Evolutionary conservation across 2,888 invertebrate species (phyloP).

Genomic region (Atrina japonica): DNA sequence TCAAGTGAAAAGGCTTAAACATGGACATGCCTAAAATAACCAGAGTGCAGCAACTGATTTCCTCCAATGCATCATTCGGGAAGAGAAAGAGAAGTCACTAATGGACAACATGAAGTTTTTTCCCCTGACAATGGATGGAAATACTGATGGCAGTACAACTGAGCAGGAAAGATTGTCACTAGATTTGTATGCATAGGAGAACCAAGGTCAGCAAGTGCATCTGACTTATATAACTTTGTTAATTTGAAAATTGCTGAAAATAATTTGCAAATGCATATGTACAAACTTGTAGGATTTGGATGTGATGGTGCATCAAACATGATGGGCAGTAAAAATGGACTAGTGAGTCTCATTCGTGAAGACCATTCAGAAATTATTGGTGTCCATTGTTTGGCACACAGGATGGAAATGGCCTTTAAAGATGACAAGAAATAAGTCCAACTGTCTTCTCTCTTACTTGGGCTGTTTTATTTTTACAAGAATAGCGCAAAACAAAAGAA

Average conservation of each 20-base stretch:
- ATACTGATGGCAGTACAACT: background rate
- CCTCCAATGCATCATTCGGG: background rate
- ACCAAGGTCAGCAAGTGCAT: slow-evolving; percentile 15
- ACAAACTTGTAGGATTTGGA: slow-evolving; percentile 23
- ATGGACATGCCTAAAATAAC: slow-evolving; percentile 11
- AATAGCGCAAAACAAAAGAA: slow-evolving; percentile 1
- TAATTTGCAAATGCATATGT: slow-evolving; percentile 1
- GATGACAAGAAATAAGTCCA: background rate
- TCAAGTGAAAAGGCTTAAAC: background rate
- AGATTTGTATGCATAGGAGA: slow-evolving; percentile 22
- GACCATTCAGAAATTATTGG: slow-evolving; percentile 1
- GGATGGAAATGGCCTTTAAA: background rate
- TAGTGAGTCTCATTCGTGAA: slow-evolving; percentile 6
- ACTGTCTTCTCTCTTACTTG: background rate
- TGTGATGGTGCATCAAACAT: slow-evolving; percentile 35
- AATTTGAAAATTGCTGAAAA: slow-evolving; percentile 7
- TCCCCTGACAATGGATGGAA: slow-evolving; percentile 23
- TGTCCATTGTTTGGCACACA: background rate
- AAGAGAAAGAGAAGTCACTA: too few relatives aligned
- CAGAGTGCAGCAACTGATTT: slow-evolving; percentile 2
- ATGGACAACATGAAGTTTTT: too few relatives aligned
- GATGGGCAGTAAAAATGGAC: slow-evolving; percentile 7
- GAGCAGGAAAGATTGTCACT: slow-evolving; percentile 14
- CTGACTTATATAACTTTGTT: slow-evolving; percentile 10
- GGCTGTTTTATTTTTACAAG: background rate